These are phyloP conservation scores for Aleiodes testaceus DNA, from an alignment of 2,888 invertebrate species.

Conservation along the genomic window DNA sequence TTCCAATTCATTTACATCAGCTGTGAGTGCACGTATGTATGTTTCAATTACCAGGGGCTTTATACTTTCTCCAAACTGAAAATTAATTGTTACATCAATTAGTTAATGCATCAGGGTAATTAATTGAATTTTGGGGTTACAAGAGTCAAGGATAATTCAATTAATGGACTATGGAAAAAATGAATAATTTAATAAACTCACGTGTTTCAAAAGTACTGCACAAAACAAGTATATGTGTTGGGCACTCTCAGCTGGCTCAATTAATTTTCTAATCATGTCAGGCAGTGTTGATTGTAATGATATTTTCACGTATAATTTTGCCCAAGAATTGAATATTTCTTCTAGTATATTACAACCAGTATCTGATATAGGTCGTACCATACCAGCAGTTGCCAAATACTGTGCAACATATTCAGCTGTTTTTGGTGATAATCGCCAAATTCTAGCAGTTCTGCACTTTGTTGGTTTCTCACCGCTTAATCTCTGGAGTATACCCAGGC, in stretches of 20 bases:
- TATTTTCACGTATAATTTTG: conserved; percentile 67
- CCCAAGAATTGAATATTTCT: conserved; percentile 70
- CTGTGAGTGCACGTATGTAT: conserved; percentile 83
- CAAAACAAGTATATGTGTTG: conserved; percentile 81
- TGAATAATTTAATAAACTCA: conserved; percentile 58
- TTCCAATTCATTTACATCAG: conserved; percentile 85
- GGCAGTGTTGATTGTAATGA: conserved; percentile 66
- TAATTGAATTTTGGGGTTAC: conserved; percentile 10
- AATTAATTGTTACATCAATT: neutral
- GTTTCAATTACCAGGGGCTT: conserved; percentile 82
- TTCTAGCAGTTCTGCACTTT: conserved; percentile 74
- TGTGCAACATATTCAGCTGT: conserved; percentile 76
- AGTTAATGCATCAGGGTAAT: neutral
- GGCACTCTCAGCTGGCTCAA: conserved; percentile 78
- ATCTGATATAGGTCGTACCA: conserved; percentile 74
- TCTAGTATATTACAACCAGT: conserved; percentile 66
- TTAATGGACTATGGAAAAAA: neutral
- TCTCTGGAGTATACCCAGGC: conserved; percentile 75
- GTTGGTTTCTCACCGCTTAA: conserved; percentile 71
- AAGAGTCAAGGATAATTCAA: neutral
- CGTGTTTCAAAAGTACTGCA: conserved; percentile 71
- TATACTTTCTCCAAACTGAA: conserved; percentile 75
- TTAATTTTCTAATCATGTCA: conserved; percentile 72
- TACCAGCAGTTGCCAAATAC: conserved; percentile 76
- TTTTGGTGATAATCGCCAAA: conserved; percentile 76